Evolutionary conservation across 2,888 invertebrate species (phyloP).

Genomic region (Cecidostiba fungosa): DNA sequence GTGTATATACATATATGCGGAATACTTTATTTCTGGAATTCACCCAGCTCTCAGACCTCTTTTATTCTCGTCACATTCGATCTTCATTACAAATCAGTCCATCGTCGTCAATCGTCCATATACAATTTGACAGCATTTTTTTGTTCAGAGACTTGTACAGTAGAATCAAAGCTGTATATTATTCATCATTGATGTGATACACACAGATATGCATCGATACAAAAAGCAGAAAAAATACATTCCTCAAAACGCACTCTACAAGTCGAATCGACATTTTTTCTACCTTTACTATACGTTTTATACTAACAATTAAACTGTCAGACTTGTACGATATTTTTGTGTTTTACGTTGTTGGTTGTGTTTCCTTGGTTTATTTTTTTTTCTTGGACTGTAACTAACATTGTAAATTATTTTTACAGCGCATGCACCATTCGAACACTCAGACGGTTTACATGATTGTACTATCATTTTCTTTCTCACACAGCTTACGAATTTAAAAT

Average conservation of each 20-base stretch:
- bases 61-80: conserved; percentile 31
- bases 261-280: conserved; percentile 5
- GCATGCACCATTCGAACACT: not conserved
- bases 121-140: conserved; percentile 20
- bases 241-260: not conserved
- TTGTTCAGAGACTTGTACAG: not conserved
- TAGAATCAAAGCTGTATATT: not conserved
- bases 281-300: not conserved
- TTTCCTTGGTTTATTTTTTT: not conserved
- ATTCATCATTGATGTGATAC: conserved; percentile 23
- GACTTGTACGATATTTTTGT: not conserved
- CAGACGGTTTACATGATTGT: not conserved
- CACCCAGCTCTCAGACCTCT: not conserved
- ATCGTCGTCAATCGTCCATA: conserved; percentile 28
- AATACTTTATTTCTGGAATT: conserved; percentile 6
- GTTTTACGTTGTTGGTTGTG: not conserved
- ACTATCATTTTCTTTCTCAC: not conserved
- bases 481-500: not conserved
- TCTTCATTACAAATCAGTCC: conserved; percentile 16
- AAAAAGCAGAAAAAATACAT: not conserved
- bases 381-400: not conserved
- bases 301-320: conserved; percentile 3
- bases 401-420: conserved; percentile 13
- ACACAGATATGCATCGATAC: not conserved
- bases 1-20: conserved; percentile 5